Conservation (phyloP, 1,140 invertebrate genomes). For the Hypothenemus hampei region DNA sequence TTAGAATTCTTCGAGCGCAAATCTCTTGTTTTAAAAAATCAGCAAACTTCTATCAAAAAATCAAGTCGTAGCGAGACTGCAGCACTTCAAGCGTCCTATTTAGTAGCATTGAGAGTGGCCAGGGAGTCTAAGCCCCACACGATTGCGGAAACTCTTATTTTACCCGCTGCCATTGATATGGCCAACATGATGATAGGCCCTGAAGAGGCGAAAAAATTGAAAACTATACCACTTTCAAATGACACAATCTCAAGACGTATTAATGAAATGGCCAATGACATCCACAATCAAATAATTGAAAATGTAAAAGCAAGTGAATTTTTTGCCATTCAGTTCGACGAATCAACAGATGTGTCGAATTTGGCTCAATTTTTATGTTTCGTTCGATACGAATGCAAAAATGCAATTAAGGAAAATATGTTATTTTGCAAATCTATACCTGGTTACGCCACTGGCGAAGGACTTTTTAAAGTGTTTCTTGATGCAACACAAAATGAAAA, state of each 20-base stretch:
- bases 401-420: slow-evolving; percentile 33
- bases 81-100: not conserved
- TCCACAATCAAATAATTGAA: slow-evolving; percentile 4
- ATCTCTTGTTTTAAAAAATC: too few relatives aligned
- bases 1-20: too few relatives aligned
- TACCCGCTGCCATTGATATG: slow-evolving; percentile 34
- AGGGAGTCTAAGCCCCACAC: slow-evolving; percentile 17
- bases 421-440: slow-evolving; percentile 36
- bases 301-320: not conserved
- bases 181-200: slow-evolving; percentile 1
- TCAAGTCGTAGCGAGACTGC: too few relatives aligned
- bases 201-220: slow-evolving; percentile 3
- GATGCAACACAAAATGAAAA: slow-evolving; percentile 27
- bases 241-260: not conserved
- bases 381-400: slow-evolving; percentile 33
- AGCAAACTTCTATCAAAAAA: too few relatives aligned
- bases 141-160: slow-evolving; percentile 28
- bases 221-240: slow-evolving; percentile 9
- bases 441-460: slow-evolving; percentile 30
- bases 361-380: slow-evolving; percentile 33
- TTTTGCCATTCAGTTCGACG: slow-evolving; percentile 10
- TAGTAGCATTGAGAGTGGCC: not conserved
- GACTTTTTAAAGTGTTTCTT: slow-evolving; percentile 32
- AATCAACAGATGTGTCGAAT: slow-evolving; percentile 23
- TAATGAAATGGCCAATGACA: slow-evolving; percentile 4